Conservation (phyloP, 2,888 invertebrate genomes). For the Eupithecia subfuscata region DNA sequence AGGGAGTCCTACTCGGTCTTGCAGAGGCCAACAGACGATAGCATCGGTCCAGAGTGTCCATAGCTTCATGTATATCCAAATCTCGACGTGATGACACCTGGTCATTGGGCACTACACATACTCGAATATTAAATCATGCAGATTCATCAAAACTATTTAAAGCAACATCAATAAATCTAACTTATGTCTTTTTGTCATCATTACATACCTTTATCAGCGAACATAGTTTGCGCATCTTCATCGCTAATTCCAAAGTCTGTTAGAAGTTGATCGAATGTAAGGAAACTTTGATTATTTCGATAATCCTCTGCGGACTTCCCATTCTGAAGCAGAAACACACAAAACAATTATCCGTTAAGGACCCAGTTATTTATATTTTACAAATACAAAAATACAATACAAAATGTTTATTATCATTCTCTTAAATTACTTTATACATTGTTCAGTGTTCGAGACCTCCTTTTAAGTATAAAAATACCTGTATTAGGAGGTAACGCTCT, state of each 20-base stretch:
- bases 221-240: constrained; percentile 86
- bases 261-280: constrained; percentile 88
- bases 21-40: constrained; percentile 88
- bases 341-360: not conserved
- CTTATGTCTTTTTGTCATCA: not conserved
- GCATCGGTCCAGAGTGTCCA: constrained; percentile 90
- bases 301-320: constrained; percentile 93
- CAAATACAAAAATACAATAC: too few relatives aligned
- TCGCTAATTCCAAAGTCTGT: constrained; percentile 88
- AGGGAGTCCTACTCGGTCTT: constrained; percentile 81
- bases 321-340: constrained; percentile 77
- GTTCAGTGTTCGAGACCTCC: too few relatives aligned
- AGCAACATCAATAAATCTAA: not conserved
- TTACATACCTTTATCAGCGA: constrained; percentile 90
- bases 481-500: too few relatives aligned
- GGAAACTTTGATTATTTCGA: constrained; percentile 86
- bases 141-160: not conserved
- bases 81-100: constrained; percentile 89
- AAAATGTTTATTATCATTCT: too few relatives aligned
- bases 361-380: not conserved
- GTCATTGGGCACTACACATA: constrained; percentile 88
- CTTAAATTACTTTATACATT: too few relatives aligned
- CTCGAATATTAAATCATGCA: constrained; percentile 29
- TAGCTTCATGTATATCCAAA: constrained; percentile 87
- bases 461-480: too few relatives aligned